These are phyloP conservation scores for Ochropleura leucogaster DNA, from an alignment of 2,888 invertebrate genomes.

Conservation along the genomic window DNA sequence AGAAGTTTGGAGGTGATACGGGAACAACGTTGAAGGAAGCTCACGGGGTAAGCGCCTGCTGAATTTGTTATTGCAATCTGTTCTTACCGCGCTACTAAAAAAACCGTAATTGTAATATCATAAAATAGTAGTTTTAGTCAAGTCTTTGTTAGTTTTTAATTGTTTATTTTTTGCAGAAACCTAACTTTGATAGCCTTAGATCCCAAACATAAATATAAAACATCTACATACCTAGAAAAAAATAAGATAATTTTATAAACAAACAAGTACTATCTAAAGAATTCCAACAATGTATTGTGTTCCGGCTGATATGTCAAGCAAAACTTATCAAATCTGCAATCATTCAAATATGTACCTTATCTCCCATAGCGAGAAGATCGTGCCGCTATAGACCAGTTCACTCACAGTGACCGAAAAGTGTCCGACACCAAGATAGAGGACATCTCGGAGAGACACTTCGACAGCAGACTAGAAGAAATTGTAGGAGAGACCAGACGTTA, in stretches of 20 bases:
- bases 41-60: conserved; percentile 78
- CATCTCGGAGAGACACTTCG: conserved; percentile 57
- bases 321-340: conserved; percentile 17
- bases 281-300: conserved; percentile 7
- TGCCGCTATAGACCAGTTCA: conserved; percentile 85
- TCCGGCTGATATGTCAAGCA: conserved; percentile 9
- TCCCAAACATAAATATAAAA: not conserved
- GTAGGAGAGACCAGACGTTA: conserved; percentile 51
- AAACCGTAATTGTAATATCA: too few species aligned
- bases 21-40: conserved; percentile 81
- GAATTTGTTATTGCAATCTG: conserved; percentile 27
- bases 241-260: not conserved
- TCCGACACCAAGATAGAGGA: conserved; percentile 72
- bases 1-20: conserved; percentile 85
- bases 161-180: not conserved
- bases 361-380: conserved; percentile 82
- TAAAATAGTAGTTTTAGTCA: not conserved
- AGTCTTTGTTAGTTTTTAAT: not conserved
- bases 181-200: not conserved
- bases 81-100: not conserved
- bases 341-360: conserved; percentile 26
- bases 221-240: not conserved
- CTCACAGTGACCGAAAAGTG: conserved; percentile 80
- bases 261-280: not conserved
- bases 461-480: conserved; percentile 45